A percentile compares a stretch with the other conserved stretches of the same genome.
These are phyloP conservation scores for Polydesmus complanatus DNA, from an alignment of 2,888 invertebrate species.

Conservation along the genomic window DNA sequence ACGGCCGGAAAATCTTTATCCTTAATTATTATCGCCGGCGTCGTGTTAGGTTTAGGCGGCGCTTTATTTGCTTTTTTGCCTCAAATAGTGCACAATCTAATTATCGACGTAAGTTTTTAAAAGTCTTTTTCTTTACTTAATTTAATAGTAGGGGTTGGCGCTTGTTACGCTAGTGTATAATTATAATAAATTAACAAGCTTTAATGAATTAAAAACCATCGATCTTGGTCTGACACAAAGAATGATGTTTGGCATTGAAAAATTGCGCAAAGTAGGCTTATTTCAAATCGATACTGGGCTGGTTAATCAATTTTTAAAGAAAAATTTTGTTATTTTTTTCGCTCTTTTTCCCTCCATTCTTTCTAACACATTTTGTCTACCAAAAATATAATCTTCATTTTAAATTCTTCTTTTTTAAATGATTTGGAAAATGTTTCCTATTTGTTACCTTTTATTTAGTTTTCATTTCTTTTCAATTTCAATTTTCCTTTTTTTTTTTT, in stretches of 20 bases:
- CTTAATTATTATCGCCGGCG: not conserved
- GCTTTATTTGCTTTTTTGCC: not conserved
- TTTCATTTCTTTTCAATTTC: no score
- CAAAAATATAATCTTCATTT: no score
- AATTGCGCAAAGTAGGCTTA: no score
- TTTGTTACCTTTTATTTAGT: no score
- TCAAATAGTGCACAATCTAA: not conserved
- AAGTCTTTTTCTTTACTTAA: no score
- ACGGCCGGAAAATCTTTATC: not conserved
- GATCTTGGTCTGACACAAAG: not conserved
- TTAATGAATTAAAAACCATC: not conserved
- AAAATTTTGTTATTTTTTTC: no score
- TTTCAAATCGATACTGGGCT: no score
- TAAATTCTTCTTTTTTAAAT: no score
- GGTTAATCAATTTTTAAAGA: not conserved
- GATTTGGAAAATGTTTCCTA: no score
- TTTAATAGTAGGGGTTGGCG: not conserved
- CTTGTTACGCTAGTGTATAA: not conserved
- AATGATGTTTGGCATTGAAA: not conserved
- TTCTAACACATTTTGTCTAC: no score
- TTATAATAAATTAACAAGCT: not conserved
- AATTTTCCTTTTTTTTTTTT: no score
- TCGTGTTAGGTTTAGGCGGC: not conserved
- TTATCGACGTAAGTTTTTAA: not conserved
- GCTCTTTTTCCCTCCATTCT: no score